Conservation (phyloP, 2,888 invertebrate genomes). For the Pinctada fucata region DNA sequence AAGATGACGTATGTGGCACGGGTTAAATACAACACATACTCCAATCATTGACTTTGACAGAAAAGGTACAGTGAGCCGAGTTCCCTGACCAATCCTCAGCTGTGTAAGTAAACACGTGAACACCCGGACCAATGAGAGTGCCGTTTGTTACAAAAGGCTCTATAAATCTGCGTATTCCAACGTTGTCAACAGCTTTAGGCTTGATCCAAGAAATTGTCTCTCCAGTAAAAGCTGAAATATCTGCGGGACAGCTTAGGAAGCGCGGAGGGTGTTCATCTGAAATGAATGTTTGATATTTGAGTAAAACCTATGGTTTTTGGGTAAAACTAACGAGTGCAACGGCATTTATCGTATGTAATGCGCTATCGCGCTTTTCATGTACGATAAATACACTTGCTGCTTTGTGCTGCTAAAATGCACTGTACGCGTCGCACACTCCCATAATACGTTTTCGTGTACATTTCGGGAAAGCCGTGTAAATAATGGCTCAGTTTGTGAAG, state of each 20-base stretch:
- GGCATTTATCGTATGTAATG: too few relatives aligned
- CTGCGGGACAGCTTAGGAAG: slow-evolving; percentile 43
- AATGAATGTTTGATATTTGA: slow-evolving; percentile 2
- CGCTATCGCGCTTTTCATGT: too few relatives aligned
- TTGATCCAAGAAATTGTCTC: slow-evolving; percentile 39
- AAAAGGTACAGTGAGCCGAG: slow-evolving; percentile 15
- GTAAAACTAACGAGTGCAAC: too few relatives aligned
- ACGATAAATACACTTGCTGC: too few relatives aligned
- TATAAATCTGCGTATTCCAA: slow-evolving; percentile 35
- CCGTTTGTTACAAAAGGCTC: slow-evolving; percentile 9
- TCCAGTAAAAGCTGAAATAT: slow-evolving; percentile 29
- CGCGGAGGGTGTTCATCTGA: slow-evolving; percentile 42
- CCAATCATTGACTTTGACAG: background rate
- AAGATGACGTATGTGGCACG: too few relatives aligned
- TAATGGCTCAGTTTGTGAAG: too few relatives aligned
- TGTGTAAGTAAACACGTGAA: slow-evolving; percentile 10
- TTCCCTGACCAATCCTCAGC: slow-evolving; percentile 30
- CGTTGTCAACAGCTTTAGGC: slow-evolving; percentile 46
- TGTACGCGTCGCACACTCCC: too few relatives aligned
- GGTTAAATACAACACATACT: background rate
- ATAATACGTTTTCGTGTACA: too few relatives aligned
- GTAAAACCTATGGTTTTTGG: background rate
- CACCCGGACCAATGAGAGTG: slow-evolving; percentile 1
- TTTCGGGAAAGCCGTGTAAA: too few relatives aligned
- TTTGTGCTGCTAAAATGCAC: too few relatives aligned